Evolutionary conservation across 2,113 vertebrate genomes (phyloP), one percentile per base, ranked within the genome.

Genomic region (Rallus limicola): DNA sequence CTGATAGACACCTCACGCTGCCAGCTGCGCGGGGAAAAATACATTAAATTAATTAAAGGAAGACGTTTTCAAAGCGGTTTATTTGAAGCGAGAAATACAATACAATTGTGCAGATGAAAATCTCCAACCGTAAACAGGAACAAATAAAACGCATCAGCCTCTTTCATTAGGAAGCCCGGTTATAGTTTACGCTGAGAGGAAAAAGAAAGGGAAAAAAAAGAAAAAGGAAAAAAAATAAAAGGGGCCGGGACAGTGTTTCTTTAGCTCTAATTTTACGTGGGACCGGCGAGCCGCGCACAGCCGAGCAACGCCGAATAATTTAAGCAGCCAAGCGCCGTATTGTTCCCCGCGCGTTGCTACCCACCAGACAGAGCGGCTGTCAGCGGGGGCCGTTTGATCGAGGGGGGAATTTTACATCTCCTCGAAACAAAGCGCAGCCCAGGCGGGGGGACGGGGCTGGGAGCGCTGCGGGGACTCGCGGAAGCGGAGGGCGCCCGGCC

Each of bases 41-140:
- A 55, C 84, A 82, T 92, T 91, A 91, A 76, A 83, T 97, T 97
- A 93, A 97, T 95, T 95, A 96, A 93, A 93, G 91, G 75, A 82
- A 83, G 81, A 88, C 74, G 68, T 56, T 95, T 94, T 95, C 86
- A 92, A 90, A 95, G 70, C 72, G 26, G 48, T 74, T 95, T 95
- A 84, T 96, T 82, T 93, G 72, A 95, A 96, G 76, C 75, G 67
- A 92, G 75, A 90, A 95, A 88, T 64, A 80, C 58, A 82, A 91
- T 63, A 58, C 81, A 91, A 89, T 17, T 93, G 94, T 69, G 63
- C 88, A 93, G 69, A 82, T 78, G 63, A 71, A 71, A 85, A 88
- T 91, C 74, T 89, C 46, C 56, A 95, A 70, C 34, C n/a, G 64
- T 52, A 93, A 95, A 97, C 70, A 91, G 79, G 52, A 93, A 90